Conservation (phyloP, 2,113 vertebrate genomes). For the Cercopithecus mona region DNA sequence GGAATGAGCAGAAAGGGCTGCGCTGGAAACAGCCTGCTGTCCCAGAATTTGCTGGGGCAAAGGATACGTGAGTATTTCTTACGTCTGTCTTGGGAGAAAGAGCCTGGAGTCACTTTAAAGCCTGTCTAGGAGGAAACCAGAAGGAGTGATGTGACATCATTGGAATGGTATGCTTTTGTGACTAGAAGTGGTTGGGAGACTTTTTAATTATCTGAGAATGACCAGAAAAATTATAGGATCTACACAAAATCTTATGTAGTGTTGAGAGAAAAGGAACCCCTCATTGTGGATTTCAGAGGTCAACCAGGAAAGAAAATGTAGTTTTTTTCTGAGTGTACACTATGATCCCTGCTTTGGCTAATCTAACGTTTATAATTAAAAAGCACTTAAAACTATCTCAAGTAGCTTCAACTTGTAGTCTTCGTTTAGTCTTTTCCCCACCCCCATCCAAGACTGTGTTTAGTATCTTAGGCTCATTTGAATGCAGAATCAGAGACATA, state of each 20-base stretch:
- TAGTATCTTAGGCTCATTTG: not conserved
- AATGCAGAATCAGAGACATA: not conserved
- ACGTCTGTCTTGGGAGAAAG: not conserved
- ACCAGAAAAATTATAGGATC: not conserved
- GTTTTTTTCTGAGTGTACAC: not conserved
- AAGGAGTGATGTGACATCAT: not conserved
- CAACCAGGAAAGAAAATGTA: not conserved
- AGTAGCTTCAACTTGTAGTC: not conserved
- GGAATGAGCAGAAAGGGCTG: not conserved
- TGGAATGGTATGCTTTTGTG: not conserved
- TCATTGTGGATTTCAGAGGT: not conserved
- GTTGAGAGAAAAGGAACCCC: not conserved
- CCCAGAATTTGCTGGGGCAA: not conserved
- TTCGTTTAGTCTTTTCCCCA: not conserved
- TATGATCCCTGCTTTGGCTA: not conserved
- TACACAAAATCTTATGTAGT: not conserved
- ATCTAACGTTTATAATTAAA: slow-evolving; percentile 21
- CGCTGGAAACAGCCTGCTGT: not conserved
- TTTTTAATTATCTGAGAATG: slow-evolving; percentile 43
- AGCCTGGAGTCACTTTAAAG: not conserved
- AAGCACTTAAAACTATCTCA: not conserved
- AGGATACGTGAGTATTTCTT: not conserved
- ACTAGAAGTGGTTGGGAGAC: not conserved
- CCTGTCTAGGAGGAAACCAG: not conserved
- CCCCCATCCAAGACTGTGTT: not conserved